Conservation (phyloP, 1,140 invertebrate genomes). For the Musca domestica region DNA sequence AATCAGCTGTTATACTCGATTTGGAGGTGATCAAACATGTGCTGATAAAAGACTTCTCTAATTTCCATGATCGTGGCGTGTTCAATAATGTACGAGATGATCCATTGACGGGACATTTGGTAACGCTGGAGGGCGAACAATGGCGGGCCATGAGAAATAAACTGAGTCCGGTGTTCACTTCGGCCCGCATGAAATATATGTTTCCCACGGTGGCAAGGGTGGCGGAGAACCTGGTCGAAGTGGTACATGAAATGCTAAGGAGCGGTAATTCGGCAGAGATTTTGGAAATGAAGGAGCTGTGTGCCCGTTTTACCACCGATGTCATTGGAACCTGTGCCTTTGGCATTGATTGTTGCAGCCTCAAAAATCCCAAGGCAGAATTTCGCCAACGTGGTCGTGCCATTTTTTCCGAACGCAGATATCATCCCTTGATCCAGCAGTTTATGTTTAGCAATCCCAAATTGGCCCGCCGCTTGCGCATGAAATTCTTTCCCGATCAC, state of each 20-base stretch:
- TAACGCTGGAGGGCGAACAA: constrained; percentile 57
- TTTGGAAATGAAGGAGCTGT: constrained; percentile 52
- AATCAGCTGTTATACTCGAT: constrained; percentile 39
- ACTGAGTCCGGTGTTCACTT: constrained; percentile 60
- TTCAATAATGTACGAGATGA: constrained; percentile 56
- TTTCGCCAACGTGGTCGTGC: constrained; percentile 47
- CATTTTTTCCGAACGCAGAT: constrained; percentile 30
- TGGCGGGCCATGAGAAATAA: constrained; percentile 64
- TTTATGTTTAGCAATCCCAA: constrained; percentile 31
- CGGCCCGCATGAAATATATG: constrained; percentile 63
- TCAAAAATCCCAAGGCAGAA: constrained; percentile 57
- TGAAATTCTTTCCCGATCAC: constrained; percentile 39
- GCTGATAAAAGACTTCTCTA: constrained; percentile 60
- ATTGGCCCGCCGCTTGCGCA: constrained; percentile 28
- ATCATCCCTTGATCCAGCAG: constrained; percentile 19
- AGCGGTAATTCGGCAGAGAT: constrained; percentile 32
- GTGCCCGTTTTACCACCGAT: constrained; percentile 61
- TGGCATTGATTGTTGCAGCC: constrained; percentile 59
- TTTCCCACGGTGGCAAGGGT: constrained; percentile 56
- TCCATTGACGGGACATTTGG: constrained; percentile 57
- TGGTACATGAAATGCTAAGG: constrained; percentile 28
- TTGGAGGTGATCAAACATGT: constrained; percentile 56
- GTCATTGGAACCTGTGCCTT: constrained; percentile 63
- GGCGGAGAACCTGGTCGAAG: constrained; percentile 35
- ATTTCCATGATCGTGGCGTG: constrained; percentile 58